A percentile compares a stretch with the other conserved stretches of the same genome.
Conservation (phyloP, 2,888 invertebrate species). For the Hirudinaria manillensis region DNA sequence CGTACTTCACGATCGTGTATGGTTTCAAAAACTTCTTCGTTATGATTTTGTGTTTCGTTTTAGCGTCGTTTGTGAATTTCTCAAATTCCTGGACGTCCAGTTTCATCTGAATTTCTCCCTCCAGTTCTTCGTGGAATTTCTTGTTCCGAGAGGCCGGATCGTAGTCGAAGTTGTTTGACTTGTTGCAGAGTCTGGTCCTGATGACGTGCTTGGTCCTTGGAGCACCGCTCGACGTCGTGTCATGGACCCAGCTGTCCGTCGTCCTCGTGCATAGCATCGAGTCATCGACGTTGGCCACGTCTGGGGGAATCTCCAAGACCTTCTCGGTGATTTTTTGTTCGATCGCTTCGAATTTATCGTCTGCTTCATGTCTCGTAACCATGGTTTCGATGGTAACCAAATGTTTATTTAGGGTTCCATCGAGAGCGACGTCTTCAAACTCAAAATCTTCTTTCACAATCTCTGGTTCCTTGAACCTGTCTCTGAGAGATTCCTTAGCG, state of each 20-base stretch:
- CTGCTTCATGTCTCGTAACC: neutral
- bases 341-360: slow-evolving; percentile 6
- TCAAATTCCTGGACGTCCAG: slow-evolving; percentile 29
- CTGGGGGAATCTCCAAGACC: slow-evolving; percentile 8
- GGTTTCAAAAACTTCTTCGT: slow-evolving; percentile 34
- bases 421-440: neutral
- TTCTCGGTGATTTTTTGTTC: slow-evolving; percentile 21
- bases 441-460: neutral
- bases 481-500: neutral
- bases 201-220: slow-evolving; percentile 22
- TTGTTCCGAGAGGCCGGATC: neutral
- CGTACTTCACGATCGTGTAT: slow-evolving; percentile 26
- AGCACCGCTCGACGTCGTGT: slow-evolving; percentile 6
- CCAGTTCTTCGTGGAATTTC: slow-evolving; percentile 24
- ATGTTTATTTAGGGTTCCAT: slow-evolving; percentile 3
- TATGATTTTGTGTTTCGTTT: slow-evolving; percentile 31
- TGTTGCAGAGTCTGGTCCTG: neutral
- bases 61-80: slow-evolving; percentile 27
- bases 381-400: neutral
- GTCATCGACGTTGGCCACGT: neutral
- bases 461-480: neutral
- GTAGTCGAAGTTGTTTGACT: neutral
- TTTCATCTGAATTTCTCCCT: slow-evolving; percentile 30
- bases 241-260: slow-evolving; percentile 20
- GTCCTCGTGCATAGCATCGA: neutral